phyloP scores from a whole-genome alignment of 2,888 invertebrate species.

The Noctua janthe region DNA sequence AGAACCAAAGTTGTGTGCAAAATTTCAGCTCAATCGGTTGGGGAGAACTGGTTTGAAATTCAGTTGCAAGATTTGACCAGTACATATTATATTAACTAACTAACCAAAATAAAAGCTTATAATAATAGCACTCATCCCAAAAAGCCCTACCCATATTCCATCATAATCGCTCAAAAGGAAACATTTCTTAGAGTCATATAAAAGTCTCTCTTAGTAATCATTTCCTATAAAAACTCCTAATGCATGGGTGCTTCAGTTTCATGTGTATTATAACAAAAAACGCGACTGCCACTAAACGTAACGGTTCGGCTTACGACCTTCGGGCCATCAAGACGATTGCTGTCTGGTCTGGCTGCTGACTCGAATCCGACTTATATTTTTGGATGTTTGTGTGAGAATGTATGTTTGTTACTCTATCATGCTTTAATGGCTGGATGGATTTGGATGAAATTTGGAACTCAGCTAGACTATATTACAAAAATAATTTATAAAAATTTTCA shows the following conservation, averaged over 20 bases:
- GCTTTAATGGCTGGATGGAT: neutral
- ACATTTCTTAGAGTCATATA: conserved; percentile 30
- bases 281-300: conserved; percentile 51
- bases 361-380: conserved; percentile 23
- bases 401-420: neutral
- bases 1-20: neutral
- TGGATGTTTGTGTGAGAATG: neutral
- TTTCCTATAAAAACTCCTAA: conserved; percentile 56
- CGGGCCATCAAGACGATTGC: conserved; percentile 48
- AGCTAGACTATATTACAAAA: neutral
- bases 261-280: conserved; percentile 61
- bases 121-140: neutral
- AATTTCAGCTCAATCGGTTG: neutral
- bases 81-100: neutral
- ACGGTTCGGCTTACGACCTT: conserved; percentile 60
- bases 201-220: conserved; percentile 31
- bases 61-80: neutral
- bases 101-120: neutral
- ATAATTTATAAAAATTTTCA: too few relatives aligned
- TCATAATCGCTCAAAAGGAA: conserved; percentile 27
- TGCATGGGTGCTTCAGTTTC: conserved; percentile 56
- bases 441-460: neutral
- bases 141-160: neutral
- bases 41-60: neutral
- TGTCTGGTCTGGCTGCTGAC: conserved; percentile 60